Base-by-base conservation (phyloP, 2,888 invertebrate genomes). In the Podabrus alpinus region DNA sequence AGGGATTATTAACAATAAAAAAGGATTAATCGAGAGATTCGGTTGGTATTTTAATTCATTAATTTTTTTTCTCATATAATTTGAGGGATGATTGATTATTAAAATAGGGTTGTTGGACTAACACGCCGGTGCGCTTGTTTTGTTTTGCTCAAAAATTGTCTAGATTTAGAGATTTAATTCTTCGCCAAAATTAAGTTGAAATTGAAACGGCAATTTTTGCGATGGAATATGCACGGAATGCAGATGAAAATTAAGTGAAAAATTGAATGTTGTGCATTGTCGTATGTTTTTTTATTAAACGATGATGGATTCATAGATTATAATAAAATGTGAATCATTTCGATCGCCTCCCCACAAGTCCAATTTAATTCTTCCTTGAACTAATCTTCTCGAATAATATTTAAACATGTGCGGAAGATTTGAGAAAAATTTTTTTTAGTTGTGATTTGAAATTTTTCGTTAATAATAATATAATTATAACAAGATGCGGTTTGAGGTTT, bases 111-210 rank as follows among this genome's bases (percentile, higher is more conserved):
- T 66, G 74, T 64, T 19, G 21, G n/a, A 2, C 71, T 72, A 15
- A 45, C 73, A 73, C 45, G 73, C 73, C 73, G 73, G 73, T 73
- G 66, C 69, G 68, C 71, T 73, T 74, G 68, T 74, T 74, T 74
- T 71, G 69, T 60, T 69, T 66, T 66, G 69, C 61, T 45, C 15
- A 25, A 66, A 73, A 69, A 59, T 68, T 29, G 62, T 64, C 45
- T 1, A 45, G 7, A n/a, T n/a, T 13, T 19, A 19, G 1, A 45
- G 7, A n/a, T n/a, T 13, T 19, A 19, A 19, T 62, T 45, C 45
- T 45, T 45, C n/a, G 45, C 45, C 45, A 45, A 45, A 45, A 45
- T n/a, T 45, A n/a, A 1, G n/a, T 45, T 9, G 9, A 45, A 45
- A 45, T 45, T 45, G 5, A 9, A 45, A 7, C 45, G 7, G 13